Conservation (phyloP, 2,888 invertebrate genomes). For the Hyalella azteca region DNA sequence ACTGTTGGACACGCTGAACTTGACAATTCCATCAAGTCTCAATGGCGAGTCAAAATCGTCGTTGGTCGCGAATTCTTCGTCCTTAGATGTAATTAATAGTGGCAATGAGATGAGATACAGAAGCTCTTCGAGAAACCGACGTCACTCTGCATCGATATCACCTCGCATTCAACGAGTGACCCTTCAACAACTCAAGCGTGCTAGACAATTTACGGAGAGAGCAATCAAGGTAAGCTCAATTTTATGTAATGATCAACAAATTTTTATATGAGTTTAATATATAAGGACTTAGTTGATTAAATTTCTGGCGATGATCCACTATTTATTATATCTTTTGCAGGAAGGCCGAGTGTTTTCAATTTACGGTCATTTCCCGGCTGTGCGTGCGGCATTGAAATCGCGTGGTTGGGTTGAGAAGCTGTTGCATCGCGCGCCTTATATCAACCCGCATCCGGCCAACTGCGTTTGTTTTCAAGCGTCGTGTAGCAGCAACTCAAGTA, state of each 20-base stretch:
- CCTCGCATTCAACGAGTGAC: constrained; percentile 40
- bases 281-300: too few relatives aligned
- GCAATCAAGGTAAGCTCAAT: constrained; percentile 54
- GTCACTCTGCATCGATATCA: constrained; percentile 17
- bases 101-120: neutral
- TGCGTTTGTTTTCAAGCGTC: constrained; percentile 55
- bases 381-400: constrained; percentile 71
- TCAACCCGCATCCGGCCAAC: constrained; percentile 56
- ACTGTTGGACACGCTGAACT: neutral
- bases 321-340: constrained; percentile 67
- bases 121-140: neutral
- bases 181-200: constrained; percentile 54
- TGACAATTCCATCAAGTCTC: neutral
- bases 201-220: constrained; percentile 51
- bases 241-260: too few relatives aligned
- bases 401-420: constrained; percentile 78
- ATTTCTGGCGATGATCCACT: neutral
- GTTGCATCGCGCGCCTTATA: constrained; percentile 47
- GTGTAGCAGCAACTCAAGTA: neutral
- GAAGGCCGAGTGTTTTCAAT: constrained; percentile 63
- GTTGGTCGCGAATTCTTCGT: neutral
- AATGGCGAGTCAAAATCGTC: neutral
- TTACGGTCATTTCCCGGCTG: constrained; percentile 73
- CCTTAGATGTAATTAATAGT: neutral
- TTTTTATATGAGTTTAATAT: too few relatives aligned